phyloP scores from a whole-genome alignment of 1,140 invertebrate species.

The Polypedilum pembai region DNA sequence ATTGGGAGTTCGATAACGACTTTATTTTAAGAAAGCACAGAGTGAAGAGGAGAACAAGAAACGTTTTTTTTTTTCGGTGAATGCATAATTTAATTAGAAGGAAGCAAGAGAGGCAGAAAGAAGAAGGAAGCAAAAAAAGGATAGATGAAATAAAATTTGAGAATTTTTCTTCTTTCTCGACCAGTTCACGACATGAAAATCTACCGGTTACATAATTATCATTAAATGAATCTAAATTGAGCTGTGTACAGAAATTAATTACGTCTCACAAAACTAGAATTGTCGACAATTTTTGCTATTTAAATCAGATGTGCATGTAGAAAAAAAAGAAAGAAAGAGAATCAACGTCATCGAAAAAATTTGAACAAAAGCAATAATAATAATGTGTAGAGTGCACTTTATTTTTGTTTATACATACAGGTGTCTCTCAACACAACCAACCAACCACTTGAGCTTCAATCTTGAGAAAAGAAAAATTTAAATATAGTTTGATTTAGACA shows the following conservation, averaged over 20 bases:
- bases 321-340: background rate
- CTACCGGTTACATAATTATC: slow-evolving; percentile 17
- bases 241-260: slow-evolving; percentile 18
- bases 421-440: no score
- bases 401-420: no score
- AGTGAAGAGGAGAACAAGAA: no score
- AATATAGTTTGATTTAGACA: no score
- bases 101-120: background rate
- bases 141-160: background rate
- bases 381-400: no score
- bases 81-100: slow-evolving; percentile 19
- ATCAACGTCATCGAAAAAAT: no score
- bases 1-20: no score
- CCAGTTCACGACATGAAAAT: background rate
- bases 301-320: slow-evolving; percentile 17
- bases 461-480: no score
- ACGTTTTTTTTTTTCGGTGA: background rate
- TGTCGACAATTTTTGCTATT: background rate
- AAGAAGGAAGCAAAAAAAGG: background rate
- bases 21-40: no score
- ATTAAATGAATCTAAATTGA: slow-evolving; percentile 19
- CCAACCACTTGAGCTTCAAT: no score
- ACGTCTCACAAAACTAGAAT: background rate
- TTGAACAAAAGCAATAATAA: no score
- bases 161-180: background rate